A percentile compares a stretch with the other conserved stretches of the same genome.
Evolutionary conservation across 37 sponge, comb jelly and placozoan genomes (phyloP).

Genomic region (Cliona cf. orientalis): DNA sequence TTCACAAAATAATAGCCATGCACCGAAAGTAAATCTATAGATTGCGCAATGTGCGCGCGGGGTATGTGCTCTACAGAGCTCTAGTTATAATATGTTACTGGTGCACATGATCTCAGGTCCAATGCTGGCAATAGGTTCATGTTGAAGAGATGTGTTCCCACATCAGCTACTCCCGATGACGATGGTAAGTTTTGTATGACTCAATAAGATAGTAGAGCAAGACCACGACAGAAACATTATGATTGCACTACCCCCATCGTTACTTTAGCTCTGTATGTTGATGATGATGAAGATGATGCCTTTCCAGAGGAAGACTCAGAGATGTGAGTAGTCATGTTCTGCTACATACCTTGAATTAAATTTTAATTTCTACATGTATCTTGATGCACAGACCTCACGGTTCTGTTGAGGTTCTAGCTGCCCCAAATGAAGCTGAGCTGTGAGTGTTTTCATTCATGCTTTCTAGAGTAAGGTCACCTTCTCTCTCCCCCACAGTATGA

Average conservation of each 20-base stretch:
- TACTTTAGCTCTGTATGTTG: neutral
- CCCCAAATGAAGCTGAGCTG: neutral
- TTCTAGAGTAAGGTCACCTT: neutral
- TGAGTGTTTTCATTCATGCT: neutral
- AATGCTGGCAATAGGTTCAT: conserved; percentile 18
- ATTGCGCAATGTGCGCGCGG: too few species aligned
- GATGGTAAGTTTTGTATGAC: conserved; percentile 14
- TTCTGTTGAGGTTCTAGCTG: neutral
- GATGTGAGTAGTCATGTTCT: neutral
- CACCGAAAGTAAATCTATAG: too few species aligned
- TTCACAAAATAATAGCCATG: too few species aligned
- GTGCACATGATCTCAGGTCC: conserved; percentile 2
- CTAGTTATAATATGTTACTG: too few species aligned
- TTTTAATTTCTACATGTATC: too few species aligned
- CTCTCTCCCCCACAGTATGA: conserved; percentile 5
- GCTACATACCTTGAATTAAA: too few species aligned
- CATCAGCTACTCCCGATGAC: neutral
- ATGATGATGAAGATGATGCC: conserved; percentile 46
- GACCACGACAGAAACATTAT: neutral
- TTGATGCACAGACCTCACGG: too few species aligned
- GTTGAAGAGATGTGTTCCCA: neutral
- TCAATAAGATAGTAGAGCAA: too few species aligned
- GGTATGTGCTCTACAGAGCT: too few species aligned
- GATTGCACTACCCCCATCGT: neutral
- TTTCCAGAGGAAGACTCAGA: neutral